Percentiles rank a stretch among this genome's conserved stretches.
Conservation (phyloP, 2,888 invertebrate species). For the Laothoe populi region DNA sequence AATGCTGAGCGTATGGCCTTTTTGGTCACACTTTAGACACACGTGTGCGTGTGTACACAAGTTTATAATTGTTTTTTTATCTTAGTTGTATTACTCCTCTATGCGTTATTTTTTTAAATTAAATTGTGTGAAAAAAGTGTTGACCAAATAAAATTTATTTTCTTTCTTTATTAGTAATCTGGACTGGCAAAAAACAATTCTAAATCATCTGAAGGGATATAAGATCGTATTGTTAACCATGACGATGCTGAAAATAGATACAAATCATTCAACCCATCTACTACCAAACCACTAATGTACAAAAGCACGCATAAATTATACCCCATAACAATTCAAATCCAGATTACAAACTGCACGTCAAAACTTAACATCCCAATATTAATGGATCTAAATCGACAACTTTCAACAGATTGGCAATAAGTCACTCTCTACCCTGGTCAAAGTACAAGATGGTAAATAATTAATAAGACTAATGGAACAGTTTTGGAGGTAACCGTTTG, state of each 20-base stretch:
- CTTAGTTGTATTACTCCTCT: no score
- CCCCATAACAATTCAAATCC: constrained; percentile 11
- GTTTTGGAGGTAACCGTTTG: constrained; percentile 63
- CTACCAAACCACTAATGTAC: not conserved
- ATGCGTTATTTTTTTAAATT: no score
- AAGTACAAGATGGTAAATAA: constrained; percentile 77
- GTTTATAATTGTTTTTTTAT: no score
- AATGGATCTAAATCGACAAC: constrained; percentile 55
- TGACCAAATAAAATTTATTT: no score
- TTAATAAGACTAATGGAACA: constrained; percentile 82
- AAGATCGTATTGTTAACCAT: not conserved
- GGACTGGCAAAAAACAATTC: no score
- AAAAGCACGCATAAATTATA: not conserved
- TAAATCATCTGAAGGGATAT: no score
- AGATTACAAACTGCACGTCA: constrained; percentile 15
- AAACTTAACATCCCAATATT: constrained; percentile 27
- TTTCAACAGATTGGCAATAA: constrained; percentile 72
- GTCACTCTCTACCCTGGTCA: constrained; percentile 62
- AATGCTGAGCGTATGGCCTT: no score
- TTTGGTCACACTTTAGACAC: no score
- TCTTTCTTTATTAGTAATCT: no score
- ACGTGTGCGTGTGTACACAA: no score
- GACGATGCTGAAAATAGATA: not conserved
- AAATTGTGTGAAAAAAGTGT: no score
- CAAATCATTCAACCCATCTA: not conserved